These are phyloP conservation scores for Megalonaias nervosa DNA, from an alignment of 1,140 invertebrate genomes.

Conservation along the genomic window DNA sequence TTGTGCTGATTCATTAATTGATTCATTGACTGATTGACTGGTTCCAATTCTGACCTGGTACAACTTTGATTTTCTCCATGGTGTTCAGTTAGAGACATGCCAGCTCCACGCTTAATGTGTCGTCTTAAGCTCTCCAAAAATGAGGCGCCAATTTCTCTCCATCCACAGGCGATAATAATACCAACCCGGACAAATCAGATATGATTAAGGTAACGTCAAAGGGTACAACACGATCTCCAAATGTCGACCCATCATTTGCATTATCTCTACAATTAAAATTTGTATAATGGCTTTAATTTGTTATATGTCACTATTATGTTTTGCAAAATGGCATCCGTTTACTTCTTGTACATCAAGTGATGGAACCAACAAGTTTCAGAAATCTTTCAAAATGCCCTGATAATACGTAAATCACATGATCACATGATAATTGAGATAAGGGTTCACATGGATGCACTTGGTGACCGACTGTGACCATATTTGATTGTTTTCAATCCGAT, in stretches of 20 bases:
- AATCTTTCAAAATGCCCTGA: too few species aligned
- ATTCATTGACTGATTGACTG: not conserved
- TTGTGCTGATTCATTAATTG: not conserved
- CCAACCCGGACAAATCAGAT: conserved; percentile 30
- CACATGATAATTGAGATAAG: too few species aligned
- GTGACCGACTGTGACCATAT: too few species aligned
- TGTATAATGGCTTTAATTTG: not conserved
- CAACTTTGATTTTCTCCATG: conserved; percentile 89
- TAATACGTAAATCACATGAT: too few species aligned
- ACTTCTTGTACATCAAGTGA: too few species aligned
- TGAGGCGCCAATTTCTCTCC: conserved; percentile 27
- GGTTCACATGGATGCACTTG: too few species aligned
- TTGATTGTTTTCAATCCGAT: too few species aligned
- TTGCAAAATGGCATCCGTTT: not conserved
- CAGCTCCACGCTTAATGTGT: not conserved
- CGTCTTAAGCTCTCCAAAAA: conserved; percentile 1
- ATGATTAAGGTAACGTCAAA: conserved; percentile 16
- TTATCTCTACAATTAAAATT: not conserved
- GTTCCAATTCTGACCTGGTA: conserved; percentile 76
- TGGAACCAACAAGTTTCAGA: too few species aligned
- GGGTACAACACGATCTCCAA: not conserved
- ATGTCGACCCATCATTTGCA: not conserved
- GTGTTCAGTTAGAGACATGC: conserved; percentile 12
- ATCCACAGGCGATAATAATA: conserved; percentile 16
- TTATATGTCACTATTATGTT: not conserved